Evolutionary conservation across 2,888 invertebrate species (phyloP), one percentile per base, ranked within the genome.

Genomic region (Pecten maximus): DNA sequence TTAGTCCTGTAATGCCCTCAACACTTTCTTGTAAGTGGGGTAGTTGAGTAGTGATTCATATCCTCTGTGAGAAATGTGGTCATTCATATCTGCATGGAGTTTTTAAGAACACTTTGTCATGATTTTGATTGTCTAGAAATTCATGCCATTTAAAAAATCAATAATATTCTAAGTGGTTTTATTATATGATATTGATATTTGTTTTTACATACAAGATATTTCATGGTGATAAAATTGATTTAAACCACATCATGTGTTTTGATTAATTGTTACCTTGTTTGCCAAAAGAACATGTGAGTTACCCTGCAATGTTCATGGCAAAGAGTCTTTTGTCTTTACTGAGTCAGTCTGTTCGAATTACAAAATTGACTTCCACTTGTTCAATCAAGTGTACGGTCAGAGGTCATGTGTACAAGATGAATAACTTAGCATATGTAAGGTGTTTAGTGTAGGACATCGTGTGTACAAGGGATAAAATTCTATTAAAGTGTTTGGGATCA

Each of bases 281-380:
- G 48, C 48, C 12, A 12, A 48, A 16, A 48, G 48, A 48, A 48
- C 15, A 10, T 2, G 19, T 48, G 48, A 48, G 4, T 48, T 48
- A 8, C n/a, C 19, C 48, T 48, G 10, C 48, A 12, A 48, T 48
- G 48, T 98, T 92, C 98, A 97, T 0, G 97, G 96, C 50, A 98
- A 95, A 0, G 98, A 98, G 95, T 98, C 12, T 98, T 91, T 97
- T 40, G 28, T 12, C 10, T 35, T 87, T 4, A 39, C 8, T 8
- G 10, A 87, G 35, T 40, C 6, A 10, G 8, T 4, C 40, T 40
- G 12, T 40, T 23, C 8, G 2, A 12, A 4, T 87, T 0, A 87
- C 23, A 87, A 87, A 15, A 23, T n/a, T 19, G 39, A 15, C 8
- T n/a, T n/a, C 4, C 2, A 16, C 12, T 23, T 39, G 23, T 87